phyloP scores from a whole-genome alignment of 2,113 vertebrate genomes.

The Dendropsophus ebraccatus region DNA sequence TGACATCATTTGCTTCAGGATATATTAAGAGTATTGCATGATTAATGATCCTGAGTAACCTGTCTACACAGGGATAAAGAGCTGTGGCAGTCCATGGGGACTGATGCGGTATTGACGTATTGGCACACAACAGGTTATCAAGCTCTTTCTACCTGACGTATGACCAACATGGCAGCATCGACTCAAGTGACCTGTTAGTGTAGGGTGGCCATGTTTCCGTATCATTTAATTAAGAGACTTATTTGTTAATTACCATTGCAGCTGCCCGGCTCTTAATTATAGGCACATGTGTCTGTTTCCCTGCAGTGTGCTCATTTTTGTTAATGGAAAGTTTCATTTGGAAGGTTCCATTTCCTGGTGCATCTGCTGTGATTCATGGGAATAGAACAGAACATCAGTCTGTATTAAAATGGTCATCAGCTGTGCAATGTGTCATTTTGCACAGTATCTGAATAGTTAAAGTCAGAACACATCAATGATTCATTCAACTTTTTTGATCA shows the following conservation, averaged over 20 bases:
- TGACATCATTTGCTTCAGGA: background rate
- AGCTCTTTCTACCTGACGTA: background rate
- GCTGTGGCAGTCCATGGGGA: background rate
- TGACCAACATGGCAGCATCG: background rate
- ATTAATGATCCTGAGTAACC: background rate
- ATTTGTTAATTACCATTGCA: background rate
- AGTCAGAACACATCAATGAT: background rate
- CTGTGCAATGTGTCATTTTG: background rate
- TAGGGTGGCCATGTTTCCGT: background rate
- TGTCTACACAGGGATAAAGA: background rate
- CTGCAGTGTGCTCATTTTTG: background rate
- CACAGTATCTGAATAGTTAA: background rate
- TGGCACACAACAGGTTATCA: background rate
- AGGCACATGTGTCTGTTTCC: background rate
- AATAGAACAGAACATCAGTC: background rate
- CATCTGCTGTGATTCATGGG: background rate
- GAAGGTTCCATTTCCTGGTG: background rate
- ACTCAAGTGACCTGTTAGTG: background rate
- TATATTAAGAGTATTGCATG: constrained; percentile 5
- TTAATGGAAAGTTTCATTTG: background rate
- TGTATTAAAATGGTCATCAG: background rate
- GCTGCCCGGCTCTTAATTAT: background rate
- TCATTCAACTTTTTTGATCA: background rate
- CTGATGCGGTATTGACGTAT: constrained; percentile 16
- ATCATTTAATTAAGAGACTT: background rate